Evolutionary conservation across 1,140 invertebrate species (phyloP), one percentile per base, ranked within the genome.

Genomic region (Drosophila kurseongensis): DNA sequence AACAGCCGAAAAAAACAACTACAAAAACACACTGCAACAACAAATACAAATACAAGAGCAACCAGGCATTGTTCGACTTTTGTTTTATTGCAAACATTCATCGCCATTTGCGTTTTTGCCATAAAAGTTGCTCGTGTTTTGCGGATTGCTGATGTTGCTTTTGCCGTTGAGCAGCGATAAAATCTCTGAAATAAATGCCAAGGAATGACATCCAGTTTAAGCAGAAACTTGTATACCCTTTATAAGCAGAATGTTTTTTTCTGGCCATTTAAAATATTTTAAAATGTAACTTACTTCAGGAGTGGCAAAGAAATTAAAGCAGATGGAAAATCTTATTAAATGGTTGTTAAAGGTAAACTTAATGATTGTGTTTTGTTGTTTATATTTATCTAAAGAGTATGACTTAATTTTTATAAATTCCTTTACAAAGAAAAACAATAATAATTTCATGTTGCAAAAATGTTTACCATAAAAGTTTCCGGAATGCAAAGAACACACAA

Each of bases 71-170:
- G 71, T 83, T 83, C 52, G 77, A 88, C 65, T 88, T 81, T 88
- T 86, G 83, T 88, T 86, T 86, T 86, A 88, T 88, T 79, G 79
- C 78, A 66, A 85, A 76, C 83, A 86, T 86, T 86, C 83, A 88
- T 79, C 75, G 79, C 71, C 83, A 86, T 86, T 86, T 86, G 83
- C 71, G 75, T 82, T 88, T 82, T 83, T 71, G 65, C 78, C 75
- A 76, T 71, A 81, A 86, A 75, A 65, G 74, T 71, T 68, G 68
- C 48, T 72, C 71, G 63, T 84, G 73, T 68, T 76, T 65, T 76
- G 48, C 41, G 69, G 44, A 42, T 66, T 63, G 52, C 60, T 63
- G 63, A 62, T 84, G 72, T 75, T 65, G 45, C 47, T 41, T 58
- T 75, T 66, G 47, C 48, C 44, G 55, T 58, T 78, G 58, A 44